These are phyloP conservation scores for Diplosoma virens DNA, from an alignment of 23 tunicate species.

Conservation along the genomic window DNA sequence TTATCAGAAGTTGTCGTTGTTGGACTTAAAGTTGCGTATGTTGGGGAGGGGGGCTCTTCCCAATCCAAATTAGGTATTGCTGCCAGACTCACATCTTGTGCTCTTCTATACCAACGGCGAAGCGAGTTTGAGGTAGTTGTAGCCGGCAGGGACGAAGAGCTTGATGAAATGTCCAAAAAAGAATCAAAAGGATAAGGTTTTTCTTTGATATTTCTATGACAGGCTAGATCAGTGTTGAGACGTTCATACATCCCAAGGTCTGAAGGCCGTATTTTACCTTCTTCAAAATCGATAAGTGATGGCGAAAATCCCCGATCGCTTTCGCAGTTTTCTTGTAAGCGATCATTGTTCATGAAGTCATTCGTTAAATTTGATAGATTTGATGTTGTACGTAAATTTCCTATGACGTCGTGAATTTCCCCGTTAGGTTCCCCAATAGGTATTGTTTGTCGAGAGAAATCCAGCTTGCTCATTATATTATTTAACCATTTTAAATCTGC, in stretches of 20 bases:
- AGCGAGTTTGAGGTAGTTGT: background rate
- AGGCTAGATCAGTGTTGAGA: background rate
- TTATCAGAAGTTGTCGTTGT: background rate
- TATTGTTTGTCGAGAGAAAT: slow-evolving; percentile 47
- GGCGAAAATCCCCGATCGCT: slow-evolving; percentile 43
- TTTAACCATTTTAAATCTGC: too few species aligned
- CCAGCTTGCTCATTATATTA: slow-evolving; percentile 62
- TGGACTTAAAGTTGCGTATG: background rate
- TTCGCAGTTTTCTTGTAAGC: background rate
- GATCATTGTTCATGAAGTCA: slow-evolving; percentile 14
- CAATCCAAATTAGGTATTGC: slow-evolving; percentile 39
- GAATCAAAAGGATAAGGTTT: background rate
- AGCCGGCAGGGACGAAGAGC: background rate
- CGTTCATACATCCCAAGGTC: background rate
- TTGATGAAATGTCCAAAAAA: background rate
- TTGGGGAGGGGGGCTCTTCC: slow-evolving; percentile 3
- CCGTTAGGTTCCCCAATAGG: slow-evolving; percentile 12
- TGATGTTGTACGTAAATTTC: slow-evolving; percentile 23
- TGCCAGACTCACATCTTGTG: slow-evolving; percentile 74
- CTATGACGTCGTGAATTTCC: slow-evolving; percentile 33
- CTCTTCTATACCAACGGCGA: slow-evolving; percentile 55
- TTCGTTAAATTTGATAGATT: slow-evolving; percentile 22
- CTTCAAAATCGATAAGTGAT: slow-evolving; percentile 44
- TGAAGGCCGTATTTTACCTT: background rate
- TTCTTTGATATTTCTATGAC: background rate